Evolutionary conservation across 2,797 vertebrate species (phyloP).

Genomic region (Jordanella pulchra): DNA sequence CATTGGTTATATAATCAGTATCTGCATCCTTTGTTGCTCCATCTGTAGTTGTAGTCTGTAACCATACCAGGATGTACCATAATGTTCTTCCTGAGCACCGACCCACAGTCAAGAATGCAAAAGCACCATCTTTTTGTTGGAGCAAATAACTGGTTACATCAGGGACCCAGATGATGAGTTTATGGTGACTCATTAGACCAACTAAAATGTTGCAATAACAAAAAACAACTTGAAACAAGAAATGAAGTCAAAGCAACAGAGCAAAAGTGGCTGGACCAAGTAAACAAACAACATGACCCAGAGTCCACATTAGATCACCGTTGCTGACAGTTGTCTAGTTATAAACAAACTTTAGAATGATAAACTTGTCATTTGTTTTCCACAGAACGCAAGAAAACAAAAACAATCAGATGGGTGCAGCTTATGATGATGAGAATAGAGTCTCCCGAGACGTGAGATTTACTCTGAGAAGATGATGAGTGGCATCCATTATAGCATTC

Average conservation of each 20-base stretch:
- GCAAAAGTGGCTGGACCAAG: background rate
- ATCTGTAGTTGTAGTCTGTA: too few species aligned
- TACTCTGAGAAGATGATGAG: background rate
- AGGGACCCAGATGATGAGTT: background rate
- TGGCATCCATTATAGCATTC: background rate
- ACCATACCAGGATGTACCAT: too few species aligned
- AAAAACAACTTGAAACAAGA: background rate
- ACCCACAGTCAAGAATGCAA: background rate
- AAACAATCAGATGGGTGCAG: background rate
- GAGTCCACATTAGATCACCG: background rate
- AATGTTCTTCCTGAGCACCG: background rate
- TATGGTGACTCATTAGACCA: background rate
- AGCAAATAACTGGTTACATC: background rate
- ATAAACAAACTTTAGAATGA: background rate
- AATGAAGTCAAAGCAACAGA: background rate
- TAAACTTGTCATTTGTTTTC: background rate
- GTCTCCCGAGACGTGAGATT: background rate
- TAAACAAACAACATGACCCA: background rate
- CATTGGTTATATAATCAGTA: too few species aligned
- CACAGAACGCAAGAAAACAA: background rate
- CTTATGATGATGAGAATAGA: background rate
- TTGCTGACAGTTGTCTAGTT: background rate
- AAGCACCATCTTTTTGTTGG: background rate
- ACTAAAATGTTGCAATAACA: background rate
- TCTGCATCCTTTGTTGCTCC: too few species aligned